Percentiles rank a stretch among this genome's conserved stretches.
These are phyloP conservation scores for Theocolax elegans DNA, from an alignment of 1,140 invertebrate species.

Conservation along the genomic window DNA sequence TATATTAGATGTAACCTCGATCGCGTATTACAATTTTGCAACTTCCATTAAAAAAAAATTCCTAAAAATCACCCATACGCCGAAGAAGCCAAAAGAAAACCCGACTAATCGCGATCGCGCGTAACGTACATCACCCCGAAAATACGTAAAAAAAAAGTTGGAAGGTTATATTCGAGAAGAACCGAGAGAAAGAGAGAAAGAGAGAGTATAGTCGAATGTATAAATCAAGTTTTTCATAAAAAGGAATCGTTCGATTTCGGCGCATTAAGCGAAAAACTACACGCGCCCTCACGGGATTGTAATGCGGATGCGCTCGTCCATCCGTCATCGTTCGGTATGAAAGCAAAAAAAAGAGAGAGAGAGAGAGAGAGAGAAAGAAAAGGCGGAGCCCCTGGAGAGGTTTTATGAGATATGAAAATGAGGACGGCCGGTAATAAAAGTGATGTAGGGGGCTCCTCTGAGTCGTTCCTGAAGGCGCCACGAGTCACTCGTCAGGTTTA, in stretches of 20 bases:
- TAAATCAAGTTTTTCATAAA: conserved; percentile 37
- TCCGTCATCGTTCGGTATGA: conserved; percentile 37
- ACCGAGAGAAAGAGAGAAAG: background rate
- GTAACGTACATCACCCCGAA: conserved; percentile 18
- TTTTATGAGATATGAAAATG: conserved; percentile 74
- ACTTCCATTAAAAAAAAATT: too few species aligned
- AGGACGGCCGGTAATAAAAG: conserved; percentile 71
- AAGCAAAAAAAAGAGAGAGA: conserved; percentile 1
- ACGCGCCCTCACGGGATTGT: conserved; percentile 27
- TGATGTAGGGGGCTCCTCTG: conserved; percentile 70
- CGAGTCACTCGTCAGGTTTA: conserved; percentile 71
- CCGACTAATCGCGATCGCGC: conserved; percentile 18
- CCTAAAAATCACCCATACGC: too few species aligned
- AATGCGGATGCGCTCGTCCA: conserved; percentile 48
- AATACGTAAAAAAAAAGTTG: background rate
- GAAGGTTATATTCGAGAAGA: background rate
- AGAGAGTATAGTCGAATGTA: background rate
- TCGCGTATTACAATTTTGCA: too few species aligned
- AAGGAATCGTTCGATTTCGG: conserved; percentile 32
- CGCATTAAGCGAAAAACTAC: conserved; percentile 34
- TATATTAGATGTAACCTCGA: too few species aligned
- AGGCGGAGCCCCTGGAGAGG: conserved; percentile 52
- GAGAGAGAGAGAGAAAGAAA: conserved; percentile 37
- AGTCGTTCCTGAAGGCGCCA: conserved; percentile 70
- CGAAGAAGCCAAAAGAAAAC: conserved; percentile 25